These are phyloP conservation scores for Rafetus swinhoei DNA, from an alignment of 2,113 vertebrate genomes.

Conservation along the genomic window DNA sequence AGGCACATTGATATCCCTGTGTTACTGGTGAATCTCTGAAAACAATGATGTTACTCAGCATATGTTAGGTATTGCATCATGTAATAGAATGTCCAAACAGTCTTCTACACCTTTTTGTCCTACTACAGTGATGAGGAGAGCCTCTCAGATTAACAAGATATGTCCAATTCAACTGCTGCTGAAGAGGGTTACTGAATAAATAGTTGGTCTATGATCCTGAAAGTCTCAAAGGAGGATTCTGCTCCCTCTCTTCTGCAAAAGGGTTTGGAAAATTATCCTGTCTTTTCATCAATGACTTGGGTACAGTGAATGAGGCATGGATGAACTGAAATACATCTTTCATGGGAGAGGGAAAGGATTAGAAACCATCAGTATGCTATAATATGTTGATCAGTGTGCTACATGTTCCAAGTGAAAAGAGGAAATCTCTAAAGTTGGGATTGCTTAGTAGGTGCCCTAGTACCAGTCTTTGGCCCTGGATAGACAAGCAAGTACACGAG, in stretches of 20 bases:
- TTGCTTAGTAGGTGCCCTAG: background rate
- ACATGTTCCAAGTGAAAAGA: background rate
- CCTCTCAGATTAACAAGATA: background rate
- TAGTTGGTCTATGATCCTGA: background rate
- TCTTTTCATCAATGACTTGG: background rate
- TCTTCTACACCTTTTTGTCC: background rate
- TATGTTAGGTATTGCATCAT: fast-evolving
- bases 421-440: background rate
- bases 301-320: background rate
- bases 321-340: background rate
- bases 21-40: background rate
- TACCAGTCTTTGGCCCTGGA: background rate
- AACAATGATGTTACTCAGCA: background rate
- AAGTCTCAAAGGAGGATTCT: slow-evolving; percentile 17
- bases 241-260: background rate
- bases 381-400: background rate
- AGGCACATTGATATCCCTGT: background rate
- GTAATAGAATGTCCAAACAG: background rate
- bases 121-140: background rate
- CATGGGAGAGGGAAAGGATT: background rate
- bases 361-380: background rate
- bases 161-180: background rate
- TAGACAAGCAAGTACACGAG: background rate
- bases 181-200: slow-evolving; percentile 40
- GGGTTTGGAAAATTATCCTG: background rate